Evolutionary conservation across 2,797 vertebrate species (phyloP), one percentile per base, ranked within the genome.

Genomic region (Cichlasoma orientale): DNA sequence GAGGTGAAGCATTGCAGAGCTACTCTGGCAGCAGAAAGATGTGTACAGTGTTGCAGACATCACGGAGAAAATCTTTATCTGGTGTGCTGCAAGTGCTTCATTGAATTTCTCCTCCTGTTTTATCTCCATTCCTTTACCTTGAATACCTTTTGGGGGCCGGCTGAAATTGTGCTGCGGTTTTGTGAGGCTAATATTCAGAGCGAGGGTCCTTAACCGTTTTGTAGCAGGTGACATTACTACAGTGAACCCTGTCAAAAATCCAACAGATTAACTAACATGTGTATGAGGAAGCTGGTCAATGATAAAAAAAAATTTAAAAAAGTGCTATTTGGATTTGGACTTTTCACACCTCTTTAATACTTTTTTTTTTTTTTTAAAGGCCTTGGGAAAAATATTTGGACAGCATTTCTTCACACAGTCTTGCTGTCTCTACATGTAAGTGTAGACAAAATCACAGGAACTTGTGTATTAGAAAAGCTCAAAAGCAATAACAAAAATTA

Each of bases 61-160:
- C 16, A 27, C 68, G 21, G 82, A 75, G 79, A 74, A 80, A 83
- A 77, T 88, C 68, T 71, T 89, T 91, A 88, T 89, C 84, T 81
- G 66, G 38, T 71, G 50, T 74, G 66, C 63, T 10, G 71, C 75
- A 68, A 76, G 80, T 56, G 23, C 66, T 81, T 80, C 33, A 21
- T 33, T 72, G 31, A 58, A 61, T 74, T 79, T 56, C 76, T 80
- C 63, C 59, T 38, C 61, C 52, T 47, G 44, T 71, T 76, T 80
- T 54, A 63, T 72, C 80, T 82, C 56, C 63, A 54, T 10, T 8
- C 29, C 73, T 70, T 72, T 77, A 75, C 80, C 80, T 83, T 66
- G 52, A 69, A 47, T 78, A 56, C 23, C 77, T 66, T 68, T 73
- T 81, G 69, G 41, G 38, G 53, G 61, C 23, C 23, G n/a, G 10